A percentile compares a stretch with the other conserved stretches of the same genome.
Evolutionary conservation across 2,888 invertebrate species (phyloP).

Genomic region (Sarcophaga variegata): DNA sequence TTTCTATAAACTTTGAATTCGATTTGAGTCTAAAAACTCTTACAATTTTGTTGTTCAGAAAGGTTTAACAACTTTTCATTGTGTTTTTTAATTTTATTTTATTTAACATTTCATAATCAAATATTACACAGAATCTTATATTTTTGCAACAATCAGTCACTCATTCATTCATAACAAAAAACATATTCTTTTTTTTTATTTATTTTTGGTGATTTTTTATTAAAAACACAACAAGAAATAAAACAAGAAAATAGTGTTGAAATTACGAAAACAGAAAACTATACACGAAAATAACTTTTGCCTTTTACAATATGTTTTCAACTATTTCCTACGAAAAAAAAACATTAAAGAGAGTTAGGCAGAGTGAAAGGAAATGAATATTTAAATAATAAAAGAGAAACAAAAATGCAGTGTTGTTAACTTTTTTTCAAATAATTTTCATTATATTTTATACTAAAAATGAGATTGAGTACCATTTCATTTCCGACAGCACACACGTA

Average conservation of each 20-base stretch:
- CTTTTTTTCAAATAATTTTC: constrained; percentile 31
- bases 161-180: not conserved
- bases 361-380: not conserved
- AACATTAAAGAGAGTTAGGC: not conserved
- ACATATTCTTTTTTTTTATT: not conserved
- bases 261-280: not conserved
- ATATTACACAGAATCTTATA: not conserved
- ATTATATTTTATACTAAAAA: constrained; percentile 40
- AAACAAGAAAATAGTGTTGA: not conserved
- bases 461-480: constrained; percentile 38
- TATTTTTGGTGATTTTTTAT: not conserved
- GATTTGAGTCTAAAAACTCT: no score
- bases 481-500: constrained; percentile 14
- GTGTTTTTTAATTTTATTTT: not conserved
- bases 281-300: constrained; percentile 30
- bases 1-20: no score
- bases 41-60: no score
- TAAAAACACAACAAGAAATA: not conserved
- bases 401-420: not conserved
- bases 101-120: not conserved
- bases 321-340: not conserved
- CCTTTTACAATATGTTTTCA: constrained; percentile 27
- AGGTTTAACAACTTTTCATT: not conserved
- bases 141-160: constrained; percentile 33
- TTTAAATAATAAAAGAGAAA: constrained; percentile 8